Evolutionary conservation across 2,113 vertebrate genomes (phyloP), one percentile per base, ranked within the genome.

Genomic region (Thryonomys swinderianus): DNA sequence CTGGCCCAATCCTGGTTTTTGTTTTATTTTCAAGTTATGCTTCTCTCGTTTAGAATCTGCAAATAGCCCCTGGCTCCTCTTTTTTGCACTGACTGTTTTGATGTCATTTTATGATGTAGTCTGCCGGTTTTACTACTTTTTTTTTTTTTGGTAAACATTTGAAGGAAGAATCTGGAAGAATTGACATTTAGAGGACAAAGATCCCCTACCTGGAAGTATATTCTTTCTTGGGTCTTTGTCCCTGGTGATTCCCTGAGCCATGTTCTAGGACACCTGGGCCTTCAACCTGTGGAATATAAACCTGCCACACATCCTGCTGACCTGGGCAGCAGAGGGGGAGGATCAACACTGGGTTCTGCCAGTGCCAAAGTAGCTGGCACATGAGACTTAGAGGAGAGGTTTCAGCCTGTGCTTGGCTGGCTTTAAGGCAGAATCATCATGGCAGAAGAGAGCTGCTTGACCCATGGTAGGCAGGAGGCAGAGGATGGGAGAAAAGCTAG

Each of bases 201-300:
- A n/a, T 45, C 66, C 42, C 57, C 48, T 32, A 62, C 34, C 7
- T 0, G 9, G 59, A 74, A 53, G 27, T 62, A 16, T 71, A 12
- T 30, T 85, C 25, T 21, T 40, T 85, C 14, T 14, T 61, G 59
- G 57, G 27, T 69, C 61, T 73, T 53, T 85, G 42, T 78, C 57
- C 27, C 0, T 32, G 34, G 1, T 57, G 40, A 42, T 5, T 10
- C 0, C 21, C 42, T 4, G 42, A 21, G 4, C 55, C 23, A 27
- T 55, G 12, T 7, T 7, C 48, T 59, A 45, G 14, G 10, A 2
- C 5, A 7, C 1, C n/a, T 84, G 21, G 59, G 27, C 1, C 78
- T 57, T 0, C 27, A 27, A 14, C 18, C 23, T 20, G 27, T 20
- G 20, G 40, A 6, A 34, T 23, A 40, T 55, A 21, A 48, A n/a